A percentile compares a stretch with the other conserved stretches of the same genome.
Evolutionary conservation across 2,113 vertebrate genomes (phyloP).

Genomic region (Chitala chitala): DNA sequence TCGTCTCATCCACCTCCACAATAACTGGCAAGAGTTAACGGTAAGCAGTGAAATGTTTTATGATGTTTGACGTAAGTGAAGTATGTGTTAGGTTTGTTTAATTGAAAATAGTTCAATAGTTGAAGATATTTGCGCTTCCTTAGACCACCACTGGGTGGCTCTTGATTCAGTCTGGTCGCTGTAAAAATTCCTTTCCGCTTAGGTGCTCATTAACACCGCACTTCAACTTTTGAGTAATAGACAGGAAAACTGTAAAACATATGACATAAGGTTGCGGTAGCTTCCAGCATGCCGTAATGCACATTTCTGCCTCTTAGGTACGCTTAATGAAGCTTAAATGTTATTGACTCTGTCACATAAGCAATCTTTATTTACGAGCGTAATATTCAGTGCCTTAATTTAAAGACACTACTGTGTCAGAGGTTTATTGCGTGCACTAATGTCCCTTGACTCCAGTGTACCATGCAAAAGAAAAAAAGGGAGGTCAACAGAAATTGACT

Average conservation of each 20-base stretch:
- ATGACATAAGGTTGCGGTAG: conserved; percentile 50
- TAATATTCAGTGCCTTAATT: conserved; percentile 44
- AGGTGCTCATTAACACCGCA: conserved; percentile 39
- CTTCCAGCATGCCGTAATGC: conserved; percentile 54
- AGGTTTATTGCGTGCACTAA: neutral
- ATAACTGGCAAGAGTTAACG: no score
- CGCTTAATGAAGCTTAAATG: conserved; percentile 48
- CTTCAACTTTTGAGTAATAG: conserved; percentile 44
- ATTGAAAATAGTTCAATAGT: neutral
- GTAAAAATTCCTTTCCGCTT: conserved; percentile 16
- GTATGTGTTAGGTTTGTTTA: neutral
- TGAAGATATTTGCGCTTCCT: neutral
- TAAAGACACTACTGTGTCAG: neutral
- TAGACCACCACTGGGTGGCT: conserved; percentile 54
- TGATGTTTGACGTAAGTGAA: no score
- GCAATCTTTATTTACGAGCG: conserved; percentile 41
- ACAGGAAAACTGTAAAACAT: conserved; percentile 42
- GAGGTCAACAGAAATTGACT: no score
- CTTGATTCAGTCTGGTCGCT: conserved; percentile 30
- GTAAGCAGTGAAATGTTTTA: neutral
- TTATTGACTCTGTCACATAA: conserved; percentile 56
- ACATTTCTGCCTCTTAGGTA: conserved; percentile 39
- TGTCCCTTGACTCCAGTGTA: neutral
- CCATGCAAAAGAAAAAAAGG: no score
- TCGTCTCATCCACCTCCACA: no score